These are phyloP conservation scores for Celastrina argiolus DNA, from an alignment of 2,888 invertebrate species.

Conservation along the genomic window DNA sequence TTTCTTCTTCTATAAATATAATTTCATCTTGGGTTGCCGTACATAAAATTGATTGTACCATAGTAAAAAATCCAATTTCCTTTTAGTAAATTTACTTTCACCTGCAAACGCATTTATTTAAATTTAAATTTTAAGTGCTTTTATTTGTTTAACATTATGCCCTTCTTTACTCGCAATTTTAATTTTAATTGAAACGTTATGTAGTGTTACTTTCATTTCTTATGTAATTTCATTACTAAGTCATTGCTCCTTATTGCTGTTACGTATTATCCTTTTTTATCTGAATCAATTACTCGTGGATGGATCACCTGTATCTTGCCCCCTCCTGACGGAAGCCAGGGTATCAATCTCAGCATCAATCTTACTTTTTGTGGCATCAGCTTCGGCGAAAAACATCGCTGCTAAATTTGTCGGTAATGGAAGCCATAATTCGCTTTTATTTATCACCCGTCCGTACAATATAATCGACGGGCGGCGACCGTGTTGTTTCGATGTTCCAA, in stretches of 20 bases:
- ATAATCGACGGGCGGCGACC: background rate
- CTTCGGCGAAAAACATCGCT: background rate
- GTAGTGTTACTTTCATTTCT: background rate
- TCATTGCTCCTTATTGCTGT: background rate
- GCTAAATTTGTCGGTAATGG: background rate
- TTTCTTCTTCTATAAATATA: too few species aligned
- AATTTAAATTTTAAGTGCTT: background rate
- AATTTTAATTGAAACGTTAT: background rate
- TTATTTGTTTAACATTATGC: background rate
- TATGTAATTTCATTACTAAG: background rate
- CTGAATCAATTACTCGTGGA: constrained; percentile 2
- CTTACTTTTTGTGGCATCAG: constrained; percentile 2
- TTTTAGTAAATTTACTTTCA: background rate
- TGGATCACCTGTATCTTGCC: background rate
- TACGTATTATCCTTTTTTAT: constrained; percentile 5
- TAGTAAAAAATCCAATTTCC: too few species aligned
- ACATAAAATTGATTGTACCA: too few species aligned
- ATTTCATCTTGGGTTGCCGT: too few species aligned
- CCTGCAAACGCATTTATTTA: background rate
- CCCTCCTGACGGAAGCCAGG: constrained; percentile 2
- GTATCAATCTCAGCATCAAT: constrained; percentile 9
- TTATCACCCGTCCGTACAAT: constrained; percentile 3
- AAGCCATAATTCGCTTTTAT: constrained; percentile 1
- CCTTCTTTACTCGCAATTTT: background rate
- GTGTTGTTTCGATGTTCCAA: background rate